Evolutionary conservation across 2,113 vertebrate species (phyloP).

Genomic region (Hippocampus zosterae): DNA sequence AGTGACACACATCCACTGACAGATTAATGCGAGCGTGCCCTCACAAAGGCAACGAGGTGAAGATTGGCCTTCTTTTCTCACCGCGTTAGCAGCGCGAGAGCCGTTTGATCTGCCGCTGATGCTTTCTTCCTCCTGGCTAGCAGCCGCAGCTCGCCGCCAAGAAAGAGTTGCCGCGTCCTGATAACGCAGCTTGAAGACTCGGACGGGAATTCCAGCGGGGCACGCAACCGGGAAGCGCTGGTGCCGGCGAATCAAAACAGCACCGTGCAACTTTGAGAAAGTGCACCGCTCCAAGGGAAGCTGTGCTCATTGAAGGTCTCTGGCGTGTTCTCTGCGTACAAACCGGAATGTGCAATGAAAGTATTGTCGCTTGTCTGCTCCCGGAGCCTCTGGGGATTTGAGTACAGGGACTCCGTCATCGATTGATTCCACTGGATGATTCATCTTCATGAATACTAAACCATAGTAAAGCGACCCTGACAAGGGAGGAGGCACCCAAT

Average conservation of each 20-base stretch:
- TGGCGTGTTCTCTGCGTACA: neutral
- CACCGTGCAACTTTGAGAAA: conserved; percentile 7
- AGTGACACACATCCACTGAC: conserved; percentile 3
- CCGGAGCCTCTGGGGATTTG: conserved; percentile 3
- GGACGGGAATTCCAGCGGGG: conserved; percentile 20
- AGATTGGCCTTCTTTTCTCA: conserved; percentile 7
- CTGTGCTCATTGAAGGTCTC: neutral
- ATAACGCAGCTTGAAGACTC: conserved; percentile 7
- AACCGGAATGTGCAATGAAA: neutral
- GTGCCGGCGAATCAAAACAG: neutral
- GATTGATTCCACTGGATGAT: conserved; percentile 65
- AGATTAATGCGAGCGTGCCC: neutral
- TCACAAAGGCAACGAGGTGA: conserved; percentile 13
- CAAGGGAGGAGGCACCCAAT: conserved; percentile 27
- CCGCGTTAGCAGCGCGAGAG: conserved; percentile 18
- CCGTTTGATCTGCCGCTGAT: conserved; percentile 35
- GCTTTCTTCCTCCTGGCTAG: conserved; percentile 29
- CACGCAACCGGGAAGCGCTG: neutral
- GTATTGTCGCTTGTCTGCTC: neutral
- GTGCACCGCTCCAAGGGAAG: conserved; percentile 2
- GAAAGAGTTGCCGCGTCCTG: conserved; percentile 16
- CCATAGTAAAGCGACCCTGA: conserved; percentile 49
- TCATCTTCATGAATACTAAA: conserved; percentile 67
- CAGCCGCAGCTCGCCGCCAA: conserved; percentile 1
- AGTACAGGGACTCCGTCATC: conserved; percentile 53